Conservation (phyloP, 2,797 vertebrate genomes). For the Sebastes minor region DNA sequence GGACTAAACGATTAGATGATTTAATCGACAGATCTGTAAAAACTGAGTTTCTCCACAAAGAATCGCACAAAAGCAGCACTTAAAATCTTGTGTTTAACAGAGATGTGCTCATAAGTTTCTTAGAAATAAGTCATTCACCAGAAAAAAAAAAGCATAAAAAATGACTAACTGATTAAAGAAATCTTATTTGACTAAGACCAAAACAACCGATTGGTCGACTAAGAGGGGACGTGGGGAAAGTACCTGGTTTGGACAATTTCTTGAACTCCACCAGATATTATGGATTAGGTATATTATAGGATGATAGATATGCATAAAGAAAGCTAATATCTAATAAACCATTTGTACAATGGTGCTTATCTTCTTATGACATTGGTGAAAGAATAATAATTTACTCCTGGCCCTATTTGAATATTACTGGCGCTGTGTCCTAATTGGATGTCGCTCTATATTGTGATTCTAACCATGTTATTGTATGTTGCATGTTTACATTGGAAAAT, state of each 20-base stretch:
- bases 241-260: background rate
- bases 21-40: no score
- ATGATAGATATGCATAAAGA: background rate
- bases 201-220: no score
- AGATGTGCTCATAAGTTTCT: no score
- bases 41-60: no score
- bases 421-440: background rate
- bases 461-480: background rate
- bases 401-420: background rate
- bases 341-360: background rate
- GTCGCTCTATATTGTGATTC: background rate
- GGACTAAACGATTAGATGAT: no score
- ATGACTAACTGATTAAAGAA: no score
- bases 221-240: background rate
- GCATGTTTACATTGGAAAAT: background rate
- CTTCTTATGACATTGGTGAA: background rate
- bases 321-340: background rate
- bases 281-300: background rate
- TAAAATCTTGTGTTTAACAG: no score
- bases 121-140: no score
- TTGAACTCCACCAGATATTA: background rate
- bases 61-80: no score
- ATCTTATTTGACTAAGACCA: no score
- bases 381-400: background rate
- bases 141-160: no score